Evolutionary conservation across 2,113 vertebrate species (phyloP), one percentile per base, ranked within the genome.

Genomic region (Anoplopoma fimbria): DNA sequence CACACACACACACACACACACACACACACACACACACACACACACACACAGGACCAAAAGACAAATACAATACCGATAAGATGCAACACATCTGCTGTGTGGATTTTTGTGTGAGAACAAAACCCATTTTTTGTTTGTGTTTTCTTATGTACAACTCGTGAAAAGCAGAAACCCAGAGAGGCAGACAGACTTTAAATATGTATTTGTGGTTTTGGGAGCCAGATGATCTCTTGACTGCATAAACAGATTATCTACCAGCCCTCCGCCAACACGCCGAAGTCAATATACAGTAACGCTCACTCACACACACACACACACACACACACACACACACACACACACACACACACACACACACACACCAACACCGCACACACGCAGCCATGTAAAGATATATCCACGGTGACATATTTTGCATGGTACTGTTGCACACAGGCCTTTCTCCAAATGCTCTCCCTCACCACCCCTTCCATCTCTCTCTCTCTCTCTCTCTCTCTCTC

Each of bases 231-330:
- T 1, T 65, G 81, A 86, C 87, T 81, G 83, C 69, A 72, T 75
- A 83, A 89, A 82, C 40, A 88, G 89, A 89, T 88, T 74, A 75
- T 74, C 58, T 69, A 69, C 77, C 75, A 65, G 9, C 79, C 87
- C 69, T 85, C 72, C 69, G 64, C 77, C 83, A 81, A 82, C 74
- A 75, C 40, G 31, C 57, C 65, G 62, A 80, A 77, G 76, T 83
- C 73, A 49, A 69, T 0, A 55, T 10, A 47, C 70, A 2, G 38
- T 40, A 58, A n/a, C n/a, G n/a, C n/a, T n/a, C n/a, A n/a, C n/a
- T n/a, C 69, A 70, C 17, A 15, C 60, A 69, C 63, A 73, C 40
- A 73, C 58, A 53, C 36, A 21, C 19, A 70, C 68, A 74, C 38
- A 21, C 25, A 60, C 1, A 40, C 49, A n/a, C 57, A 3, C 49